Conservation (phyloP, 1,140 invertebrate genomes). For the Brachionus calyciflorus region DNA sequence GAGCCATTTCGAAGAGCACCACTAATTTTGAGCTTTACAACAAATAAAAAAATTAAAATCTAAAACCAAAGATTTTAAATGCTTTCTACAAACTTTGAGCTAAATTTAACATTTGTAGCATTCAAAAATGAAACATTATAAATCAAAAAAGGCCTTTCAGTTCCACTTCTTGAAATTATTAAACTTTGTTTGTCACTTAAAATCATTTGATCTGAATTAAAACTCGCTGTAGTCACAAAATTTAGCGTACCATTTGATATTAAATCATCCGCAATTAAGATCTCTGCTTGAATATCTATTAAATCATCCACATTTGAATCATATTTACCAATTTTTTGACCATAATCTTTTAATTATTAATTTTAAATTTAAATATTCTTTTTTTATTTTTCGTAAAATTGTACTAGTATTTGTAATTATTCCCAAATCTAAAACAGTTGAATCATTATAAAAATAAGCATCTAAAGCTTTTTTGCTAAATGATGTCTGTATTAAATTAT, state of each 20-base stretch:
- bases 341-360: conserved; percentile 47
- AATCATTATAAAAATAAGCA: conserved; percentile 51
- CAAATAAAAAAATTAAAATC: neutral
- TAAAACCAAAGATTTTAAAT: neutral
- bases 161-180: neutral
- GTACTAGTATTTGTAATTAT: conserved; percentile 53
- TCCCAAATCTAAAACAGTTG: conserved; percentile 50
- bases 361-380: conserved; percentile 22
- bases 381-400: neutral
- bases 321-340: conserved; percentile 46
- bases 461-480: conserved; percentile 48
- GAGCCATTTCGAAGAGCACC: conserved; percentile 49
- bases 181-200: neutral
- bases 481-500: conserved; percentile 44
- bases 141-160: neutral
- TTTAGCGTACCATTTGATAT: conserved; percentile 32
- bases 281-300: conserved; percentile 49
- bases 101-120: neutral
- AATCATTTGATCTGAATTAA: neutral
- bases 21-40: conserved; percentile 38
- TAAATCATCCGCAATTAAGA: conserved; percentile 51
- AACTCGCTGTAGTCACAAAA: neutral
- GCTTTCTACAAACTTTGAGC: neutral
- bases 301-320: conserved; percentile 50
- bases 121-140: neutral